Base-by-base conservation (phyloP, 2,888 invertebrate species). In the Plagiodera versicolora region DNA sequence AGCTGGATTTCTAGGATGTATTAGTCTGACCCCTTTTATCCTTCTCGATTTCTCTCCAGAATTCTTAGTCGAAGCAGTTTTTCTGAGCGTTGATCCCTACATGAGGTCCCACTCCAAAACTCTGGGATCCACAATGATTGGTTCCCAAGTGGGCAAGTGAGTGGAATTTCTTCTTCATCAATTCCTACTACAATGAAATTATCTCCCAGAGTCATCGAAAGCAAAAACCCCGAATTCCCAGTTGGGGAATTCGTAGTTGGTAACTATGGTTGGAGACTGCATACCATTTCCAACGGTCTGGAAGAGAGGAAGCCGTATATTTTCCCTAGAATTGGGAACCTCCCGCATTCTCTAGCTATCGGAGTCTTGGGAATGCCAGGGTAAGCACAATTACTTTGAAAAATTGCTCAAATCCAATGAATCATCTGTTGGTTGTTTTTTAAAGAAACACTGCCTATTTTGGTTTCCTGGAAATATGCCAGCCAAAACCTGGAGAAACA, bases 71-170 rank as follows among this genome's bases (percentile, higher is more conserved):
- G 83, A 90, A 80, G 89, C 89, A 1, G 83, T 86, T 70, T 89
- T 83, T 72, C 74, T 89, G 0, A 89, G 89, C 66, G 87, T 90
- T 17, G 91, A 91, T 76, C 90, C 91, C 1, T 90, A 89, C 64
- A 87, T 88, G 86, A 81, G 88, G 66, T 82, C 83, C 1, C 86
- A 84, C 65, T 35, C 51, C n/a, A 11, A n/a, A 18, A 1, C 49
- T 5, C 2, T 51, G 16, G 87, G 87, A 1, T 80, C 80, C 14
- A 84, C 85, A 24, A 88, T 90, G 86, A 84, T 88, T 53, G 89
- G 89, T 14, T 80, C 83, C 50, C 89, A 89, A 81, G 84, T 90
- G 39, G 89, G 87, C 9, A 87, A 84, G 88, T 88, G 81, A 74
- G 81, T 56, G 14, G 14, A 10, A 4, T 28, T 14, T 8, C 24